phyloP scores from a whole-genome alignment of 1,140 invertebrate species.

The Drosophila equinoxialis region DNA sequence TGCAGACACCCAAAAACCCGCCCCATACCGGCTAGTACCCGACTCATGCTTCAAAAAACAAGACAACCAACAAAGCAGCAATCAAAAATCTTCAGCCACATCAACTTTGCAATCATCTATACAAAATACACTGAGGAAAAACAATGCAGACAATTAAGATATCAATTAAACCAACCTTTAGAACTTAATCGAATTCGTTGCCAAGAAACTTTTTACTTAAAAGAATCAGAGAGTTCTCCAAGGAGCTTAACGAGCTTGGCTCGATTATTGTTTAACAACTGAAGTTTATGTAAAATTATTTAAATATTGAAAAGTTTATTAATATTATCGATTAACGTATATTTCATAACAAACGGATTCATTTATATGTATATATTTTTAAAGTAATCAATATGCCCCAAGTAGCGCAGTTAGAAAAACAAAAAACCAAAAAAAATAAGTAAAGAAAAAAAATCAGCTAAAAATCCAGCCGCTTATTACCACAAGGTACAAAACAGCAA shows the following conservation, averaged over 20 bases:
- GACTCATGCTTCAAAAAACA: conserved; percentile 53
- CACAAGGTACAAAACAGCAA: conserved; percentile 49
- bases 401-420: conserved; percentile 27
- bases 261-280: no score
- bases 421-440: conserved; percentile 28
- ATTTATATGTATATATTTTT: no score
- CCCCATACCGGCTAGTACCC: conserved; percentile 35
- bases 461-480: conserved; percentile 52
- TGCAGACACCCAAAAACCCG: conserved; percentile 64
- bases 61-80: conserved; percentile 17
- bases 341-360: no score
- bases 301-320: no score
- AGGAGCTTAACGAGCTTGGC: no score
- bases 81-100: conserved; percentile 18
- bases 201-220: no score
- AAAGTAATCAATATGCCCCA: conserved; percentile 12
- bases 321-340: no score
- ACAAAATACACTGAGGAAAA: background rate
- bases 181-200: no score
- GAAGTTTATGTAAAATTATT: no score
- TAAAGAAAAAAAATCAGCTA: conserved; percentile 4
- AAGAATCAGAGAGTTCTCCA: no score
- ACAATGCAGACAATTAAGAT: no score
- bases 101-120: background rate
- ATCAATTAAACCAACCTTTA: no score